phyloP scores from a whole-genome alignment of 2,797 vertebrate species.

The Lithobates pipiens region DNA sequence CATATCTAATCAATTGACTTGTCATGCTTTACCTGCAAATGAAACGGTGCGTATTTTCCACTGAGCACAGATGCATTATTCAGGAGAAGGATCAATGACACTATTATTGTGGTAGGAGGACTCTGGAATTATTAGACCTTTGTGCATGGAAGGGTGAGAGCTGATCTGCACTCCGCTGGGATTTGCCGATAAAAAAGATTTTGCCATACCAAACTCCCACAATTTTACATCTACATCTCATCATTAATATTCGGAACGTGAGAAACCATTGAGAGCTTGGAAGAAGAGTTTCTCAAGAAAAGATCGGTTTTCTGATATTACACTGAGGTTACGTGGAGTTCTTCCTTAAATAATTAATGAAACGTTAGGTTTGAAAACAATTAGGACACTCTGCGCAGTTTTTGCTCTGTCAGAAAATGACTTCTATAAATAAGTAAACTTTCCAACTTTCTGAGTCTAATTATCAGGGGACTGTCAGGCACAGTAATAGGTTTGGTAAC shows the following conservation, averaged over 20 bases:
- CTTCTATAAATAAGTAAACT: neutral
- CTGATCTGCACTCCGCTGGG: neutral
- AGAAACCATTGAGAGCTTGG: no score
- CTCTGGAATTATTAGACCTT: constrained; percentile 23
- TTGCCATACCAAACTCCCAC: no score
- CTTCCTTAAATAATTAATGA: no score
- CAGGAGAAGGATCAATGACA: constrained; percentile 42
- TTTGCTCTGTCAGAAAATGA: constrained; percentile 1
- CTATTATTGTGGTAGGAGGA: constrained; percentile 15
- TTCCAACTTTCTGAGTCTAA: neutral
- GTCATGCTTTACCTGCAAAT: constrained; percentile 31
- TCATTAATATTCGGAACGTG: no score
- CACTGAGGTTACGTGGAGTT: no score
- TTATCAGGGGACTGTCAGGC: constrained; percentile 6
- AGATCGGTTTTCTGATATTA: no score
- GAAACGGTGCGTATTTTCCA: constrained; percentile 17
- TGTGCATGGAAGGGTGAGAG: constrained; percentile 5
- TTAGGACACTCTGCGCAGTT: neutral
- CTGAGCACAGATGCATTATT: constrained; percentile 41
- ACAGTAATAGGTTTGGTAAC: constrained; percentile 8
- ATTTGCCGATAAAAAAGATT: no score
- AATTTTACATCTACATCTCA: no score
- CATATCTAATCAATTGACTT: constrained; percentile 15
- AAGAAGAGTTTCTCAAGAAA: no score
- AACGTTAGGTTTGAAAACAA: no score